Percentiles rank a stretch among this genome's conserved stretches.
Evolutionary conservation across 2,888 invertebrate genomes (phyloP).

Genomic region (Acleris literana): DNA sequence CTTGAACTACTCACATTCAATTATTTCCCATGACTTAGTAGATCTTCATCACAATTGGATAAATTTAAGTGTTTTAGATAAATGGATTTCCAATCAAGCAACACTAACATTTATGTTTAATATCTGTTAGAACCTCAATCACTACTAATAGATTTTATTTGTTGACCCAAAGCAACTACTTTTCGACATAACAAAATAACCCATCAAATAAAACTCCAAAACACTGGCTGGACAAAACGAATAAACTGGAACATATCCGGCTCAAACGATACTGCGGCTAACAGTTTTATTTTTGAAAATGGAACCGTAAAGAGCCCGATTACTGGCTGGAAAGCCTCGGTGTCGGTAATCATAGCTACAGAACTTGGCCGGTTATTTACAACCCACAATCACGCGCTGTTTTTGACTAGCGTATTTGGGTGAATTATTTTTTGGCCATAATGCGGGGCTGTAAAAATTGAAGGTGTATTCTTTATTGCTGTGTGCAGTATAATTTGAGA

Average conservation of each 20-base stretch:
- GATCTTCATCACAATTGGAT: too few relatives aligned
- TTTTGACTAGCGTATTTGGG: constrained; percentile 4
- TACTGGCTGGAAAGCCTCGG: constrained; percentile 8
- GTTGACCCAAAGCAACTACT: neutral
- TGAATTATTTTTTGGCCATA: neutral
- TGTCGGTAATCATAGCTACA: constrained; percentile 22
- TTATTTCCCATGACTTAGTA: too few relatives aligned
- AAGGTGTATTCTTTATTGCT: too few relatives aligned
- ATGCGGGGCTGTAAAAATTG: neutral
- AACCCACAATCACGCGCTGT: constrained; percentile 23
- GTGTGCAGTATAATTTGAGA: too few relatives aligned
- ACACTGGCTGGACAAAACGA: neutral
- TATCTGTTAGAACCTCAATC: too few relatives aligned
- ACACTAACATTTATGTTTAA: too few relatives aligned
- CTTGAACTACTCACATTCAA: too few relatives aligned
- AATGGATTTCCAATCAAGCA: too few relatives aligned
- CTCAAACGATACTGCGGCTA: constrained; percentile 11
- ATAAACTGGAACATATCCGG: constrained; percentile 9
- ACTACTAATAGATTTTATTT: neutral
- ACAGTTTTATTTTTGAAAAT: constrained; percentile 22
- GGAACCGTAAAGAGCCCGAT: constrained; percentile 10
- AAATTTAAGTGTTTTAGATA: too few relatives aligned
- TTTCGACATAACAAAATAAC: neutral
- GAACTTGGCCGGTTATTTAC: constrained; percentile 26
- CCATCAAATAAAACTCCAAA: constrained; percentile 5